Evolutionary conservation across 2,888 invertebrate genomes (phyloP).

Genomic region (Ophion obscuratus): DNA sequence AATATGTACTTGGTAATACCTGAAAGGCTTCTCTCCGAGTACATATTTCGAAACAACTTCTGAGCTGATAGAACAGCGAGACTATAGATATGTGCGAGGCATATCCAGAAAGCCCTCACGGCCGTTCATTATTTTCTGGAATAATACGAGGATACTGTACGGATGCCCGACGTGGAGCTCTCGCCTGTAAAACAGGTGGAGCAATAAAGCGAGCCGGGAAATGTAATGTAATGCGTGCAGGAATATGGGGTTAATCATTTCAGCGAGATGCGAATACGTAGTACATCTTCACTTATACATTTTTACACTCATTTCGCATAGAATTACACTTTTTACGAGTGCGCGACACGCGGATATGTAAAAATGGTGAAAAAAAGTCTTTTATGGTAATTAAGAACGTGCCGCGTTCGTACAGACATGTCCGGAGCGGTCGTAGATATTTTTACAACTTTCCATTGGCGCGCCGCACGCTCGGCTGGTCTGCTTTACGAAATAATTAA

Average conservation of each 20-base stretch:
- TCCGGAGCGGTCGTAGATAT: background rate
- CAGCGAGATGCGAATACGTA: background rate
- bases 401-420: background rate
- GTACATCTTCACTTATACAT: background rate
- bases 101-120: slow-evolving; percentile 5
- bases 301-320: background rate
- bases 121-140: slow-evolving; percentile 25
- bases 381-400: slow-evolving; percentile 9
- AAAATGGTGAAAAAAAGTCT: slow-evolving; percentile 3
- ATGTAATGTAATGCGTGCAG: background rate
- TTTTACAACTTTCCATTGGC: background rate
- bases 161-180: slow-evolving; percentile 14
- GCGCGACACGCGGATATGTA: background rate
- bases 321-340: background rate
- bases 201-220: slow-evolving; percentile 3
- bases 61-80: slow-evolving; percentile 26
- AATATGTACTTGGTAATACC: background rate
- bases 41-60: slow-evolving; percentile 14
- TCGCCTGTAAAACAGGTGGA: slow-evolving; percentile 12
- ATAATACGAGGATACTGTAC: slow-evolving; percentile 8
- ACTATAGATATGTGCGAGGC: background rate
- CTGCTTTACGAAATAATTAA: background rate
- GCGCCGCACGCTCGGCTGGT: background rate
- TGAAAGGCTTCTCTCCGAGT: slow-evolving; percentile 3
- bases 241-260: background rate